Percentiles rank a stretch among this genome's conserved stretches.
phyloP scores from a whole-genome alignment of 2,113 vertebrate genomes.

The Hippocampus abdominalis region DNA sequence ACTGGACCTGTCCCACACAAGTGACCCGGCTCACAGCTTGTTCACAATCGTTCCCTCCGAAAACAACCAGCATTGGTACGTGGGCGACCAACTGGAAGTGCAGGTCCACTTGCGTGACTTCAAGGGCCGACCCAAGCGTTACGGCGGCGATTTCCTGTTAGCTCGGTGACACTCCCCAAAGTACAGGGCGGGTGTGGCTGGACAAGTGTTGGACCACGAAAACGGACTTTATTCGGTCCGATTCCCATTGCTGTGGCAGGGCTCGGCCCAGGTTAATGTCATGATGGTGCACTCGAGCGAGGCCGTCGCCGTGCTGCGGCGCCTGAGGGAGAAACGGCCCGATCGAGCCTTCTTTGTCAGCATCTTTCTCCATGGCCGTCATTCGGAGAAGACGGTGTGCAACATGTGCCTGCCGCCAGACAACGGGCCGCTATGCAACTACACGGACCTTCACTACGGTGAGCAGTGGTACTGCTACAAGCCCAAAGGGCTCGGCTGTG shows the following conservation, averaged over 20 bases:
- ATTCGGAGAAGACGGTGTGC: conserved; percentile 86
- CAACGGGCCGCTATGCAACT: conserved; percentile 85
- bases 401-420: conserved; percentile 83
- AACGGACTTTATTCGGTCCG: conserved; percentile 86
- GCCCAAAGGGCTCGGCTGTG: conserved; percentile 85
- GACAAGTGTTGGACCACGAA: conserved; percentile 80
- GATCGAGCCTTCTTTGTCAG: conserved; percentile 92
- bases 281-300: conserved; percentile 90
- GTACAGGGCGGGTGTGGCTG: conserved; percentile 83
- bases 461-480: conserved; percentile 98
- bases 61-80: conserved; percentile 58
- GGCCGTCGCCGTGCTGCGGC: conserved; percentile 80
- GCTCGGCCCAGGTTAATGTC: conserved; percentile 79
- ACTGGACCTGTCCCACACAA: conserved; percentile 73
- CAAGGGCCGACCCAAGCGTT: conserved; percentile 82
- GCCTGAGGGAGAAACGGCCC: conserved; percentile 81
- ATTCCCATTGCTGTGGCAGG: conserved; percentile 88
- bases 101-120: conserved; percentile 85
- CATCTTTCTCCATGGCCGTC: conserved; percentile 81
- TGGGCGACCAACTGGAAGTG: conserved; percentile 83
- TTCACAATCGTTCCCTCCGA: conserved; percentile 79
- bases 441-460: conserved; percentile 86
- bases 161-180: conserved; percentile 82
- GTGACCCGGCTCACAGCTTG: conserved; percentile 81
- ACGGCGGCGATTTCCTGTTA: conserved; percentile 91